These are phyloP conservation scores for Prinia subflava DNA, from an alignment of 2,113 vertebrate species.

Conservation along the genomic window DNA sequence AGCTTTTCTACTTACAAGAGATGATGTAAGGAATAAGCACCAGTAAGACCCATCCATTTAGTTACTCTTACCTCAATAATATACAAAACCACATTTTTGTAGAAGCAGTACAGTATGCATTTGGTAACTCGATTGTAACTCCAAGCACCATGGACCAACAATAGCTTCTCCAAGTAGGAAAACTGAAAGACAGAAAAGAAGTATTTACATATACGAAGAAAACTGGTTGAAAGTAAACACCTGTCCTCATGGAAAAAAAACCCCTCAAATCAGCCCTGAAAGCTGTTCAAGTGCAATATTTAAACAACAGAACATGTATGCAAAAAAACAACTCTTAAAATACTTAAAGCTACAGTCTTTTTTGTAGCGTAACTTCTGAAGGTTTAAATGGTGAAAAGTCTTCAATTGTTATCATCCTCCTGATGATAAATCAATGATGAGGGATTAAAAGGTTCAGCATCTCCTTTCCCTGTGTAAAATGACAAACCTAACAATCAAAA, in stretches of 20 bases:
- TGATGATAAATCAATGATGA: background rate
- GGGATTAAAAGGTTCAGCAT: background rate
- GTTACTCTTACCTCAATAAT: constrained; percentile 91
- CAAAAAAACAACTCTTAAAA: background rate
- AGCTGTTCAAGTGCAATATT: background rate
- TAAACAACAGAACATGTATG: background rate
- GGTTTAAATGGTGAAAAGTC: background rate
- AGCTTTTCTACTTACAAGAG: background rate
- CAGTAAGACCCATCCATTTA: background rate
- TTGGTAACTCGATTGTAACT: constrained; percentile 99
- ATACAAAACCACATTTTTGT: constrained; percentile 98
- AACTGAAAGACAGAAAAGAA: constrained; percentile 76
- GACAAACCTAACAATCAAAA: background rate
- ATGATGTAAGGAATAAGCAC: background rate
- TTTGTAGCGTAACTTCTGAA: background rate
- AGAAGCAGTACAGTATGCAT: constrained; percentile 98
- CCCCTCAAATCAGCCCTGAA: background rate
- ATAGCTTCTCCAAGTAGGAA: constrained; percentile 93
- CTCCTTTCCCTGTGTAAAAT: background rate
- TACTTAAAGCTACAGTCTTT: background rate
- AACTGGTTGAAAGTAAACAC: background rate
- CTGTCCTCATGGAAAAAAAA: background rate
- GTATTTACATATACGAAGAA: background rate
- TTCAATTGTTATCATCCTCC: background rate
- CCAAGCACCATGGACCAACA: constrained; percentile 97